Percentiles rank a stretch among this genome's conserved stretches.
Evolutionary conservation across 1,140 invertebrate species (phyloP).

Genomic region (Drosophila novamexicana): DNA sequence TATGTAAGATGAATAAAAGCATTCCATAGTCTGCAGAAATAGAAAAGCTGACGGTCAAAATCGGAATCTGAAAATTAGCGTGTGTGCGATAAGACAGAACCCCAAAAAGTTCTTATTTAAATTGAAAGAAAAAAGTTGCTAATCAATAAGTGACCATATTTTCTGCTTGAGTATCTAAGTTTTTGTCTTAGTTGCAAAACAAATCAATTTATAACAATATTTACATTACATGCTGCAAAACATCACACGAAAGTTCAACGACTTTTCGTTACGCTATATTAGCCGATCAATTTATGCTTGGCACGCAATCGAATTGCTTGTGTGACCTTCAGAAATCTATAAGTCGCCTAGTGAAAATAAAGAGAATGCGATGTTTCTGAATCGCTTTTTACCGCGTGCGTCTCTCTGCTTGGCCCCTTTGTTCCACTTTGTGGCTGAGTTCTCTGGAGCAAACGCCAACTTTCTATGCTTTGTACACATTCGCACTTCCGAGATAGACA

Average conservation of each 20-base stretch:
- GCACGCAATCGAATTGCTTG: constrained; percentile 64
- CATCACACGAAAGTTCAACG: constrained; percentile 66
- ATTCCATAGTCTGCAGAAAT: too few species aligned
- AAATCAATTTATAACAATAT: background rate
- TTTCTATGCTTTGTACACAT: constrained; percentile 23
- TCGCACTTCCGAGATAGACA: background rate
- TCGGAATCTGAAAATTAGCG: too few species aligned
- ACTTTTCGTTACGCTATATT: constrained; percentile 27
- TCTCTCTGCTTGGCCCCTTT: constrained; percentile 8
- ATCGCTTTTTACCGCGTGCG: constrained; percentile 4
- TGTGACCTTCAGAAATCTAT: constrained; percentile 70
- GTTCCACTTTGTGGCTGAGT: constrained; percentile 16
- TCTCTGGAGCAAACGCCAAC: constrained; percentile 3
- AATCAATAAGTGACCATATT: too few species aligned
- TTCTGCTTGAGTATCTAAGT: too few species aligned
- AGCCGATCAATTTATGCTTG: constrained; percentile 53
- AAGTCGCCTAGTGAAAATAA: constrained; percentile 37
- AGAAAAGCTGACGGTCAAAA: too few species aligned
- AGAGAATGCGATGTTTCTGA: constrained; percentile 43
- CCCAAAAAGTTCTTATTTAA: too few species aligned
- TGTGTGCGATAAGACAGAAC: too few species aligned
- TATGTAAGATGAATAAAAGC: too few species aligned
- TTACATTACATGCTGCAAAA: constrained; percentile 9
- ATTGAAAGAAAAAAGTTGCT: too few species aligned
- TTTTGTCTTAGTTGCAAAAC: too few species aligned